A percentile compares a stretch with the other conserved stretches of the same genome.
phyloP scores from a whole-genome alignment of 2,797 vertebrate genomes.

The Sternarchorhynchus goeldii region DNA sequence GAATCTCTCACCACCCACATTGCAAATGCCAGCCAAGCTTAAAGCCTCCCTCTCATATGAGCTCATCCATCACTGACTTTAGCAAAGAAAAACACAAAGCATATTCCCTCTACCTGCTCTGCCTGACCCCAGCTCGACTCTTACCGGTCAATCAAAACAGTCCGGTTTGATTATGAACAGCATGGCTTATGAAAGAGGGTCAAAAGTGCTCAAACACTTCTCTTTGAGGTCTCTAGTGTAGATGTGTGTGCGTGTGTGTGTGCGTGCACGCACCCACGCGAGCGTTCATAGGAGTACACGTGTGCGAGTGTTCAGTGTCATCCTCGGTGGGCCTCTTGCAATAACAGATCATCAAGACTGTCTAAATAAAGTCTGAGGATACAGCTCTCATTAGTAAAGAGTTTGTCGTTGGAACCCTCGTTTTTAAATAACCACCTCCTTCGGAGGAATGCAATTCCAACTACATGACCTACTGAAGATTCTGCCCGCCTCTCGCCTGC shows the following conservation, averaged over 20 bases:
- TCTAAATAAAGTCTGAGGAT: constrained; percentile 71
- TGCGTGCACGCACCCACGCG: neutral
- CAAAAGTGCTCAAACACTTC: constrained; percentile 1
- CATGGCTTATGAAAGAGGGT: constrained; percentile 17
- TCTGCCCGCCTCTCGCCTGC: constrained; percentile 13
- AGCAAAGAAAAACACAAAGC: neutral
- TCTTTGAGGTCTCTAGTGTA: neutral
- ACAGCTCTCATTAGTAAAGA: constrained; percentile 67
- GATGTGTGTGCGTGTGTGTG: neutral
- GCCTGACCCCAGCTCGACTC: constrained; percentile 11
- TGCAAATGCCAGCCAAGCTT: neutral
- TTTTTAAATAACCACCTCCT: constrained; percentile 36
- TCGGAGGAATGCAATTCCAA: neutral
- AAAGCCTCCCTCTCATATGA: neutral
- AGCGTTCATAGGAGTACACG: neutral
- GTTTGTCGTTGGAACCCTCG: constrained; percentile 51
- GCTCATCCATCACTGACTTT: neutral
- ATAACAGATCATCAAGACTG: constrained; percentile 73
- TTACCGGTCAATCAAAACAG: constrained; percentile 14
- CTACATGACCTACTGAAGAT: neutral
- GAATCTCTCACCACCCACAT: constrained; percentile 8
- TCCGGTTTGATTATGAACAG: neutral
- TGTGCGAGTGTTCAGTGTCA: constrained; percentile 69
- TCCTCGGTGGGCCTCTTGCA: constrained; percentile 70
- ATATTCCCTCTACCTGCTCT: neutral